Base-by-base conservation (phyloP, 2,888 invertebrate species). In the Balanococcus diminutus region DNA sequence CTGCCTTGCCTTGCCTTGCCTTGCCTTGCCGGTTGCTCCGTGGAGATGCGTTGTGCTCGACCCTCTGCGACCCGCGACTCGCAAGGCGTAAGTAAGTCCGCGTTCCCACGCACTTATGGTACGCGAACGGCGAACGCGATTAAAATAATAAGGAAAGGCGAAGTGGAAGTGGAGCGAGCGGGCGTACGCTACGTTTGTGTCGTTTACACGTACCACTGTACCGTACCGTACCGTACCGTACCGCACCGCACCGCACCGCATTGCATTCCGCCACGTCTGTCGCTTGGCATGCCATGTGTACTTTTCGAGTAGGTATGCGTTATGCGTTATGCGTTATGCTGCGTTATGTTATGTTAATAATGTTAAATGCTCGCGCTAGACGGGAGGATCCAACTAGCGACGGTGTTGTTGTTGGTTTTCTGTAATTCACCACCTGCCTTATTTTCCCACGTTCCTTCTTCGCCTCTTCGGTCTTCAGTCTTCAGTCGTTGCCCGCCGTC, bases 361-460 rank as follows among this genome's bases (percentile, higher is more conserved):
- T 46, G 46, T 46, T 46, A 46, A 46, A 46, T n/a, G 42, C 42
- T 42, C 42, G 9, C 42, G n/a, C 11, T 14, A n/a, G 46, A 46
- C 46, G 46, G 46, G 16, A n/a, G n/a, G n/a, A n/a, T 46, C 46
- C n/a, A 46, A 4, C 5, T n/a, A 16, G 16, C n/a, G 16, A 46
- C 46, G n/a, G 46, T 19, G 22, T 42, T 46, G 82, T 61, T 83
- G 83, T 83, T 83, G 39, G 83, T 83, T 83, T 83, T 83, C 83
- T 83, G 56, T 83, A 61, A 83, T 61, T 61, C 61, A 83, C 83
- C 83, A 83, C 83, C 83, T 83, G 83, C 83, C 83, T 83, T 83
- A 31, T 61, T 83, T 83, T 83, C 83, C 83, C 83, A 83, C 83
- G 83, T 32, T 46, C 16, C 9, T n/a, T 67, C 16, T 67, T 67